Conservation (phyloP, 2,797 vertebrate species). For the Kryptopterus vitreolus region DNA sequence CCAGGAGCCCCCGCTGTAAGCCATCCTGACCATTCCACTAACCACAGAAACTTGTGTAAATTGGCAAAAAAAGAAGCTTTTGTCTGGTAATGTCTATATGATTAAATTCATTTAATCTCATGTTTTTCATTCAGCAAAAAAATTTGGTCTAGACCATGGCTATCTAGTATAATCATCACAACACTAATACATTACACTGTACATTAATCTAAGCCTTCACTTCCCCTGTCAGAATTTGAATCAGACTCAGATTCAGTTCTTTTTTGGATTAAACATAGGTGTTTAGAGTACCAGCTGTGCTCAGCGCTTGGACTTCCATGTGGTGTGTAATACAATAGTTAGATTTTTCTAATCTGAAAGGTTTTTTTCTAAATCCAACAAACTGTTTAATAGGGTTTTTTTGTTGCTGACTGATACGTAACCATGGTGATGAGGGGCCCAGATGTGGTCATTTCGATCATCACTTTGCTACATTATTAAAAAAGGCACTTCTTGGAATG, state of each 20-base stretch:
- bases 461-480: conserved; percentile 51
- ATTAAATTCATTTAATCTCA: neutral
- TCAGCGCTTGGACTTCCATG: conserved; percentile 41
- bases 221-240: conserved; percentile 61
- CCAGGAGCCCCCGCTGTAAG: conserved; percentile 54
- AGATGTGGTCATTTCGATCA: conserved; percentile 41
- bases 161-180: neutral
- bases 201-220: conserved; percentile 51
- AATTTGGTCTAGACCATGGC: neutral
- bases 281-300: conserved; percentile 61
- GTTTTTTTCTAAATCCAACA: conserved; percentile 49
- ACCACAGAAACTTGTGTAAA: conserved; percentile 54
- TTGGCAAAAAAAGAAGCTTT: conserved; percentile 25
- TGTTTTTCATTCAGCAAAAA: neutral
- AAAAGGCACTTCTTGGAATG: conserved; percentile 59
- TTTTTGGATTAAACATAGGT: conserved; percentile 73
- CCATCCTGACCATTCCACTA: conserved; percentile 58
- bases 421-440: conserved; percentile 39
- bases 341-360: conserved; percentile 38
- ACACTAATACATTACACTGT: too few species aligned
- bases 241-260: conserved; percentile 76
- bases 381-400: conserved; percentile 14
- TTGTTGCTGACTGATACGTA: conserved; percentile 21
- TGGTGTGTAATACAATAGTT: conserved; percentile 60
- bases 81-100: conserved; percentile 8